These are phyloP conservation scores for Cylas formicarius DNA, from an alignment of 1,140 invertebrate genomes.

Conservation along the genomic window DNA sequence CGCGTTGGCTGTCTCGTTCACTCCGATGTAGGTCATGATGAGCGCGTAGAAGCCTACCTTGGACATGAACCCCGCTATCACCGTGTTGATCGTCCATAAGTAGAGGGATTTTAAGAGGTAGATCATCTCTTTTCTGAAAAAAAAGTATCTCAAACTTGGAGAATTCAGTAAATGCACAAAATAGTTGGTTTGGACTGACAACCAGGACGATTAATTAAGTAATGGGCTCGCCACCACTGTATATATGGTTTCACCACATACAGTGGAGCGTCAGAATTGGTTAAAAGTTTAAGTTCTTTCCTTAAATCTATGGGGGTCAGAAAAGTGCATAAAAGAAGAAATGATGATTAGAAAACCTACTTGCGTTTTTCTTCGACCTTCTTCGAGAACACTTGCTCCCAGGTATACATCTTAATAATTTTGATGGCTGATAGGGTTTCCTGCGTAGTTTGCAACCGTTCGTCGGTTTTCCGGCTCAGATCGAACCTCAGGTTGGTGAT, in stretches of 20 bases:
- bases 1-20: slow-evolving; percentile 61
- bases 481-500: slow-evolving; percentile 16
- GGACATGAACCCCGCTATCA: slow-evolving; percentile 53
- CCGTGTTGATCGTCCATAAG: slow-evolving; percentile 22
- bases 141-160: no score
- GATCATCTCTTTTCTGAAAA: slow-evolving; percentile 31
- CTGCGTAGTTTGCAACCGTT: slow-evolving; percentile 74
- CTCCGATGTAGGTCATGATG: slow-evolving; percentile 65
- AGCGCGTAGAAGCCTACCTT: slow-evolving; percentile 46
- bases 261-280: no score
- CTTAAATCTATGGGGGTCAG: background rate
- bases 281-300: background rate
- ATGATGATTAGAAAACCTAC: slow-evolving; percentile 15
- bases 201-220: no score
- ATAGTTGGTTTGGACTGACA: no score
- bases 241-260: no score
- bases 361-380: slow-evolving; percentile 44
- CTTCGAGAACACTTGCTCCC: slow-evolving; percentile 71
- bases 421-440: slow-evolving; percentile 76
- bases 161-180: no score
- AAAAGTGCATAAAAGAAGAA: background rate
- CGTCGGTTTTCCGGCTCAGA: slow-evolving; percentile 54
- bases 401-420: slow-evolving; percentile 84
- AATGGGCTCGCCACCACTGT: no score
- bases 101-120: slow-evolving; percentile 27